These are phyloP conservation scores for Chloroceryle aenea DNA, from an alignment of 2,113 vertebrate genomes.

Conservation along the genomic window DNA sequence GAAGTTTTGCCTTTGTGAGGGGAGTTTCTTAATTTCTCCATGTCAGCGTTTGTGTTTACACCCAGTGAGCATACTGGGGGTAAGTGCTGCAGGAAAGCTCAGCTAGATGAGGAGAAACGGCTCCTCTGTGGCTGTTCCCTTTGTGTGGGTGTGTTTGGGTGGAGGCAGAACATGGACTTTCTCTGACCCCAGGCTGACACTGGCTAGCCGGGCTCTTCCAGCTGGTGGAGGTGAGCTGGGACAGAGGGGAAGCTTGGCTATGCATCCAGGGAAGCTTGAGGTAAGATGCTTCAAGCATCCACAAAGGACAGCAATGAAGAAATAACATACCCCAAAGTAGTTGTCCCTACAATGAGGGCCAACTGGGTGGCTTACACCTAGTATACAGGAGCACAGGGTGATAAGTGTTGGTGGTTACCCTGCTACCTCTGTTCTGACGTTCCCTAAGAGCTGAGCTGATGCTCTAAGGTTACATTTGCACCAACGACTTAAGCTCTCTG, in stretches of 20 bases:
- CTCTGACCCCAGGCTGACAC: no score
- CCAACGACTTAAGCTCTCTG: neutral
- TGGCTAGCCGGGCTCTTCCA: neutral
- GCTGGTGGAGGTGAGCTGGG: neutral
- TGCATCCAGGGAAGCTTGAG: rapidly evolving
- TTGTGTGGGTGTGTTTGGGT: rapidly evolving
- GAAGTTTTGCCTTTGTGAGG: neutral
- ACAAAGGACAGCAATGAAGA: rapidly evolving
- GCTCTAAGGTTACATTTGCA: rapidly evolving
- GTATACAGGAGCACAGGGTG: rapidly evolving
- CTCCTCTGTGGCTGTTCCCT: neutral
- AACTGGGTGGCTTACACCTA: neutral
- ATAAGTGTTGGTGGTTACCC: neutral
- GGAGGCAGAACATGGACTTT: rapidly evolving
- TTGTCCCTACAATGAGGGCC: neutral
- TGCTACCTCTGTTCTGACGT: neutral
- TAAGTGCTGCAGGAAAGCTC: neutral
- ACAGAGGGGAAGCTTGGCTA: neutral
- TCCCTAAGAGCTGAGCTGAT: neutral
- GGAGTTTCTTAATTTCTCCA: neutral
- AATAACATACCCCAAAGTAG: neutral
- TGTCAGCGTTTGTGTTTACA: neutral
- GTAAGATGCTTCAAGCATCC: neutral
- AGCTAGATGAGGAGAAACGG: neutral
- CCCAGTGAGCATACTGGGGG: neutral